Percentiles rank a stretch among this genome's conserved stretches.
Conservation (phyloP, 1,140 invertebrate species). For the Orchestia grillus region DNA sequence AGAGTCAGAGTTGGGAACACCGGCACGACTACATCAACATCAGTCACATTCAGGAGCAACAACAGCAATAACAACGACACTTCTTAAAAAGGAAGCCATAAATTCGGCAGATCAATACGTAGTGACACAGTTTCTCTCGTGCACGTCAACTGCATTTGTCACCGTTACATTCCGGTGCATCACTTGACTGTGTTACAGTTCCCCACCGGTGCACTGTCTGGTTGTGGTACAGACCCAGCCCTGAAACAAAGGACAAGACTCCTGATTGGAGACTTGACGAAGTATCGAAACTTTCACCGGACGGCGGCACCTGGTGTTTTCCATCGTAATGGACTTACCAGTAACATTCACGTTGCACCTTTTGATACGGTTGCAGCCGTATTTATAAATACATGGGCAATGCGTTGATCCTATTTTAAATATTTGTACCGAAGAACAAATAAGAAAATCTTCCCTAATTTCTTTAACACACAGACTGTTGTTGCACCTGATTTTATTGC, state of each 20-base stretch:
- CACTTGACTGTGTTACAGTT: background rate
- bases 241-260: too few species aligned
- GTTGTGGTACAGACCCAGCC: too few species aligned
- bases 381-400: background rate
- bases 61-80: background rate
- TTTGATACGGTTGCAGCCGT: background rate
- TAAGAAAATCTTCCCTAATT: background rate
- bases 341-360: background rate
- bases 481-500: background rate
- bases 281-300: too few species aligned
- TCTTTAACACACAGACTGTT: background rate
- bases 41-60: constrained; percentile 26
- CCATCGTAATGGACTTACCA: background rate
- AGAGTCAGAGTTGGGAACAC: background rate
- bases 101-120: background rate
- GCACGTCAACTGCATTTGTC: background rate
- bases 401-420: background rate
- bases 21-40: constrained; percentile 8
- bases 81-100: background rate
- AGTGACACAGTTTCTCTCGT: background rate
- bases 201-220: too few species aligned
- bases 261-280: too few species aligned
- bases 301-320: too few species aligned
- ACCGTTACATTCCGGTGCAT: background rate
- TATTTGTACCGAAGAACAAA: background rate